Conservation (phyloP, 2,113 vertebrate species). For the Mellivora capensis region DNA sequence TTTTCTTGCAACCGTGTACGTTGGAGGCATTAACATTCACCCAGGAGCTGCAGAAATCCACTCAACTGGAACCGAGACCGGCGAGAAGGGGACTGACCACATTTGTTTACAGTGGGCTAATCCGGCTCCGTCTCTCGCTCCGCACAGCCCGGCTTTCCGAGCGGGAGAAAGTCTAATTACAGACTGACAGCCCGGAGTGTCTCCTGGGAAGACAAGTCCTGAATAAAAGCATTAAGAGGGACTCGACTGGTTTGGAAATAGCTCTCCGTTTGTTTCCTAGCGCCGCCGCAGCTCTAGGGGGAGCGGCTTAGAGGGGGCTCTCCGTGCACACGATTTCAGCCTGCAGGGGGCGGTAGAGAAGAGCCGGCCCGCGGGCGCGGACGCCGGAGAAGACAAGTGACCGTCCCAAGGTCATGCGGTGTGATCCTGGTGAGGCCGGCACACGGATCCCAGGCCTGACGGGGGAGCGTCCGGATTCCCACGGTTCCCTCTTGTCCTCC, state of each 20-base stretch:
- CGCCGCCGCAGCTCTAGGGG: background rate
- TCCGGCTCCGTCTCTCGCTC: background rate
- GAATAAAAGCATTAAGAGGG: conserved; percentile 25
- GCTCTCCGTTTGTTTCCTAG: background rate
- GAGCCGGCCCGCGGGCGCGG: background rate
- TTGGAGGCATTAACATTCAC: conserved; percentile 51
- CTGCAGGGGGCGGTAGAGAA: background rate
- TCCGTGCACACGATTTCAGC: background rate
- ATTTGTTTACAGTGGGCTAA: conserved; percentile 56
- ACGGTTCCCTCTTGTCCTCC: fast-evolving
- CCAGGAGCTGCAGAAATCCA: conserved; percentile 53
- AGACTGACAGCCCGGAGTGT: background rate
- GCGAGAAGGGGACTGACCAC: conserved; percentile 40
- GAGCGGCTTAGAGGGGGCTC: background rate
- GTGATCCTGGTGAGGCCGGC: background rate
- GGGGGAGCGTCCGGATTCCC: background rate
- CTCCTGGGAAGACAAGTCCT: conserved; percentile 39
- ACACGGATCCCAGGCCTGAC: background rate
- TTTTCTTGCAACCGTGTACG: background rate
- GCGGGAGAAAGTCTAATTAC: conserved; percentile 38
- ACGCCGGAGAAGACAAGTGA: background rate
- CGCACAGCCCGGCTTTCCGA: background rate
- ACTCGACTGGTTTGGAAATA: background rate
- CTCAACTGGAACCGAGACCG: conserved; percentile 50
- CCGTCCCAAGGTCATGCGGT: background rate